Base-by-base conservation (phyloP, 2,888 invertebrate genomes). In the Onthophagus sagittarius region DNA sequence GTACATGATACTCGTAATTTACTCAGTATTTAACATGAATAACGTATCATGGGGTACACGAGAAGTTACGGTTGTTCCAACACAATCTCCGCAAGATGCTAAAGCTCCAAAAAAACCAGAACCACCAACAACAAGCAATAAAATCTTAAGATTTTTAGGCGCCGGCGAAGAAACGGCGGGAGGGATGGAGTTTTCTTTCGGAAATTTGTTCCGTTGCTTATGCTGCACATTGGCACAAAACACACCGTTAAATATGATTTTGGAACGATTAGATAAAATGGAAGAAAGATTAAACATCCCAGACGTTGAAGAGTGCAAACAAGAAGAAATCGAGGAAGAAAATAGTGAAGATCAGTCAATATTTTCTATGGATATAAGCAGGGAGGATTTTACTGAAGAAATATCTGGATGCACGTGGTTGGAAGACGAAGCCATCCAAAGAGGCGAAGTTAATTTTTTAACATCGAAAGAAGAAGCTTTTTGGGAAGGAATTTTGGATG, bases 11-110 rank as follows among this genome's bases (percentile, higher is more conserved):
- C 88, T 98, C 71, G 93, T 96, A 78, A 93, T 98, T 73, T 98
- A 96, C 83, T 95, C 97, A 0, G 87, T 97, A 23, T 96, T 96
- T 83, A 98, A 98, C 84, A 89, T 98, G 86, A 95, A 98, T 83
- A 93, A 96, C 80, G 94, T 98, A 2, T 92, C 93, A 0, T 98
- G 98, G 98, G 98, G 98, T 5, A 98, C 97, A 0, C 87, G 98
- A 75, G 98, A 97, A 84, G 92, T 89, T 67, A 87, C 88, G 71
- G 75, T 85, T 77, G 78, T 62, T 9, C 31, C 71, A 11, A 63
- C 31, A 62, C 91, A 90, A 3, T 0, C 67, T 13, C 6, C n/a
- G 32, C 7, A 33, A 32, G 62, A 15, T n/a, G 13, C 72, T 15
- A 70, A 74, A 31, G 31, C 62, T 0, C 63, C 62, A 9, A 62